Evolutionary conservation across 2,888 invertebrate species (phyloP).

Genomic region (Mamestra brassicae): DNA sequence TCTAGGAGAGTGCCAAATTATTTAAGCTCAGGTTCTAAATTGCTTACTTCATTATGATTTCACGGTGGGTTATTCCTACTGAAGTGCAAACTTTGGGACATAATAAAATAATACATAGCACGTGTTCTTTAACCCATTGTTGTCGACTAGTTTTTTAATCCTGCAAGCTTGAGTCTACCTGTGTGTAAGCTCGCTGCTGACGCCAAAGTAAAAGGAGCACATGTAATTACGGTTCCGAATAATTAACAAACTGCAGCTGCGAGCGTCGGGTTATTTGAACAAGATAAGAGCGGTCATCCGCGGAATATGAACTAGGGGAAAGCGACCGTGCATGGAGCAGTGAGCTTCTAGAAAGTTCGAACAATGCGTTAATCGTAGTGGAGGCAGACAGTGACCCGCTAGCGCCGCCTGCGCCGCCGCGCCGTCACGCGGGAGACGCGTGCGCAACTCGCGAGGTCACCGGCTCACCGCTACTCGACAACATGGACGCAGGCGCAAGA

Average conservation of each 20-base stretch:
- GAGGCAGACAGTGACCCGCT: conserved; percentile 70
- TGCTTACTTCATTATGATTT: conserved; percentile 28
- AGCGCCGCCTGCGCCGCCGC: conserved; percentile 68
- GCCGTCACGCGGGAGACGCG: conserved; percentile 66
- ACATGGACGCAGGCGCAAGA: not conserved
- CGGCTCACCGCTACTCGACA: conserved; percentile 40
- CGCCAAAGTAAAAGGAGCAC: conserved; percentile 25
- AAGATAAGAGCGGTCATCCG: conserved; percentile 60
- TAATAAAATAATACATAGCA: conserved; percentile 1
- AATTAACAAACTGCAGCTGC: conserved; percentile 60
- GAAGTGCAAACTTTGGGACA: no score
- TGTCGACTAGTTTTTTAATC: conserved; percentile 9
- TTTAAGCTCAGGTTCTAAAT: conserved; percentile 41
- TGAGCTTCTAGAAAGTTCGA: conserved; percentile 77
- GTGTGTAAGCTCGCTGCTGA: not conserved
- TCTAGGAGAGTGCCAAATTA: conserved; percentile 51
- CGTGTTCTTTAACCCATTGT: conserved; percentile 35
- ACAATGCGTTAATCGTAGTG: conserved; percentile 73
- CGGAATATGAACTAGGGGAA: conserved; percentile 69
- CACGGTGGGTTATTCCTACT: not conserved
- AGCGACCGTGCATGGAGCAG: conserved; percentile 58
- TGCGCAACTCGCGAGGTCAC: conserved; percentile 64
- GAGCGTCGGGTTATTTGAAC: conserved; percentile 59
- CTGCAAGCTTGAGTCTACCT: conserved; percentile 1
- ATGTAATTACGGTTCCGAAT: conserved; percentile 35